Conservation (phyloP, 2,888 invertebrate species). For the Glyphotaelius pellucidus region DNA sequence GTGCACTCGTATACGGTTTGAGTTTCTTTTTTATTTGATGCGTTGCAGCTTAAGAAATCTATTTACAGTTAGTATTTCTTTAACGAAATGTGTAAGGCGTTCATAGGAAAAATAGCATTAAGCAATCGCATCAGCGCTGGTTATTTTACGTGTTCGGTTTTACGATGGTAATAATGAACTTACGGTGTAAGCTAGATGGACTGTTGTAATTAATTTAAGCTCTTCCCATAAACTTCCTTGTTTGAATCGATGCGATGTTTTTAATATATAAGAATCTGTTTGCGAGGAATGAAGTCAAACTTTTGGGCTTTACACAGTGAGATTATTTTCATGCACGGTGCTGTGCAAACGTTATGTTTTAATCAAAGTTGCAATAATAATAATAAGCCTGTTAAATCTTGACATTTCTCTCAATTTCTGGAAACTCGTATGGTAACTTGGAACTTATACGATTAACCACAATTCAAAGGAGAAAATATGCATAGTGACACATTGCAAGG, state of each 20-base stretch:
- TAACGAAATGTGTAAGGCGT: neutral
- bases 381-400: no score
- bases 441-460: neutral
- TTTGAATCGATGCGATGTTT: neutral
- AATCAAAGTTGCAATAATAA: neutral
- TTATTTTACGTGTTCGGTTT: neutral
- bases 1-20: neutral
- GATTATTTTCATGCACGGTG: neutral
- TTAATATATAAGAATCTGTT: no score
- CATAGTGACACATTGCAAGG: no score
- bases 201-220: neutral
- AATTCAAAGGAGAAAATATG: neutral
- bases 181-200: neutral
- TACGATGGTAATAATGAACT: neutral
- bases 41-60: neutral
- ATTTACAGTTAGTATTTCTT: neutral
- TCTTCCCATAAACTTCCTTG: neutral
- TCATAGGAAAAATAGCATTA: neutral
- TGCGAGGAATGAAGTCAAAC: neutral
- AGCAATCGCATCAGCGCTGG: neutral
- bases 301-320: neutral
- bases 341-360: neutral
- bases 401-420: neutral
- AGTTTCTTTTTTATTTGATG: neutral
- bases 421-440: neutral